Conservation (phyloP, 2,797 vertebrate species). For the Mus minutoides region DNA sequence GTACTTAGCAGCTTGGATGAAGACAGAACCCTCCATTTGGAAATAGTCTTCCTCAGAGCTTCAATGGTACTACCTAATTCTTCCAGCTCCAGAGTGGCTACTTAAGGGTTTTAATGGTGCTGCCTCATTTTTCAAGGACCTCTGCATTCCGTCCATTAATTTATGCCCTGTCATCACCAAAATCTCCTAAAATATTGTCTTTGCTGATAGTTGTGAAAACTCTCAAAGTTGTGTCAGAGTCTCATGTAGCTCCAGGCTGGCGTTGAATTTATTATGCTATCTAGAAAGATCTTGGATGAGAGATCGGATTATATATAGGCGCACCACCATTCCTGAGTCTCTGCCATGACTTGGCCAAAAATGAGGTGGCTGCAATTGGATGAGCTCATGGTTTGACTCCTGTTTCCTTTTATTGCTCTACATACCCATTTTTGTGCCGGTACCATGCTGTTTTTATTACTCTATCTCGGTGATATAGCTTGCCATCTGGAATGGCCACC, state of each 20-base stretch:
- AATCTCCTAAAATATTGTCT: conserved; percentile 7
- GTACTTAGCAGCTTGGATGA: neutral
- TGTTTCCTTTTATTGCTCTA: neutral
- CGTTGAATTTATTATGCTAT: neutral
- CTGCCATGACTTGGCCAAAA: neutral
- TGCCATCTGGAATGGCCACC: neutral
- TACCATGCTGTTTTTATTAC: neutral
- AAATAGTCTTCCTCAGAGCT: conserved; percentile 31
- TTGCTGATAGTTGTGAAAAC: conserved; percentile 3
- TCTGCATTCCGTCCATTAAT: neutral
- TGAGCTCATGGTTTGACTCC: neutral
- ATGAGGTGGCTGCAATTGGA: neutral
- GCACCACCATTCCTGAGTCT: neutral
- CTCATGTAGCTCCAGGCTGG: neutral
- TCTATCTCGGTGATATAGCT: neutral
- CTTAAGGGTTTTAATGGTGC: neutral
- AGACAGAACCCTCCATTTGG: conserved; percentile 23
- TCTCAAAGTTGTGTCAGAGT: neutral
- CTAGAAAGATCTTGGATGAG: neutral
- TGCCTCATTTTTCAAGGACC: neutral
- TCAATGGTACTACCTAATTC: neutral
- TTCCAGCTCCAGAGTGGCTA: too few species aligned
- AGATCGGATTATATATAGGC: neutral
- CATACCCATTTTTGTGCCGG: neutral
- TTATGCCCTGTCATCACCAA: neutral